Conservation (phyloP, 2,113 vertebrate genomes). For the Pluvialis apricaria region DNA sequence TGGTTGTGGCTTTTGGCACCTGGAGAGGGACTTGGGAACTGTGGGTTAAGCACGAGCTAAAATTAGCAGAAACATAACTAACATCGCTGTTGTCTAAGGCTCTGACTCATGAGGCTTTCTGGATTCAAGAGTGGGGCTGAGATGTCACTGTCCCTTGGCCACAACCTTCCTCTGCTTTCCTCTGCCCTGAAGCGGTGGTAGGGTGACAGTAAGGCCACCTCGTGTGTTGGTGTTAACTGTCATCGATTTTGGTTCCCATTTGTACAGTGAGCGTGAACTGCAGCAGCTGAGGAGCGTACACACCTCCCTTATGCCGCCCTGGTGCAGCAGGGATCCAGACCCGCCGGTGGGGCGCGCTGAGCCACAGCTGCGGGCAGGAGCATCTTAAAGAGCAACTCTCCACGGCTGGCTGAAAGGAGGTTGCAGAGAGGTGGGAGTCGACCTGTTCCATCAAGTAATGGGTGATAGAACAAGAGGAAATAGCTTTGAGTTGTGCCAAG, state of each 20-base stretch:
- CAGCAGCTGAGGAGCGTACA: accelerated
- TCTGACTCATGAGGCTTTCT: background rate
- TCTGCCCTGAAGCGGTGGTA: background rate
- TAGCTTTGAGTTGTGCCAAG: too few species aligned
- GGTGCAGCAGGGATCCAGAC: background rate
- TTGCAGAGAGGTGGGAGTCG: too few species aligned
- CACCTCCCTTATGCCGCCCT: background rate
- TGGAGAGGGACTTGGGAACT: background rate
- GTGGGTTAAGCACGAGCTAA: constrained; percentile 11
- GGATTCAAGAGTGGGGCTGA: background rate
- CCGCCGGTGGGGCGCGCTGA: background rate
- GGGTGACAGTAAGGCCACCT: background rate
- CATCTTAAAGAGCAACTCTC: background rate
- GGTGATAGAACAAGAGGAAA: too few species aligned
- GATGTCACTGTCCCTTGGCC: background rate
- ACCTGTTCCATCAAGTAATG: too few species aligned
- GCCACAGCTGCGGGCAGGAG: background rate
- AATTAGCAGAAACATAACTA: constrained; percentile 32
- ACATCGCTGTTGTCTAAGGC: background rate
- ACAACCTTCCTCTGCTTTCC: background rate
- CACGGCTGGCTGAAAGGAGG: too few species aligned
- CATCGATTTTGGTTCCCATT: background rate
- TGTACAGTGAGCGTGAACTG: background rate
- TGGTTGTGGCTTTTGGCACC: constrained; percentile 25
- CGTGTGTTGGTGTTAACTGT: background rate